Conservation (phyloP, 2,113 vertebrate genomes). For the Neotoma lepida region DNA sequence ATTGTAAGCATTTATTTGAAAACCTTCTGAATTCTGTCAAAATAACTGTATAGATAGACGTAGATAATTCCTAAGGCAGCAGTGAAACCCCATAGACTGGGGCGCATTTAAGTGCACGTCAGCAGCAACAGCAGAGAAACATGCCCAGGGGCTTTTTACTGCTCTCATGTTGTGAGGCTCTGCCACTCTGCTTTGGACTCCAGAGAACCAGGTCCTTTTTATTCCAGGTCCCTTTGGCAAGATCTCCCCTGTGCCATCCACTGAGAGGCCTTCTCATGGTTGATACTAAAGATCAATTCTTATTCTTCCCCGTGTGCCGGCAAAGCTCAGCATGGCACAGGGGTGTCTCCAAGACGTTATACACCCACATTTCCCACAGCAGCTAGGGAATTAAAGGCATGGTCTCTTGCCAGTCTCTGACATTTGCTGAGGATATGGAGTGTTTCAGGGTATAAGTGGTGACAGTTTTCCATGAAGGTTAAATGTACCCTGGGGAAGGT, state of each 20-base stretch:
- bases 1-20: constrained; percentile 19
- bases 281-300: background rate
- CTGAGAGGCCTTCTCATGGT: background rate
- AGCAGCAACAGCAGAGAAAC: no score
- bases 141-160: accelerated
- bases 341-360: no score
- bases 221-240: no score
- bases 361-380: background rate
- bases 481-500: background rate
- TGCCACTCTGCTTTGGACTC: background rate
- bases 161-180: accelerated
- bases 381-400: no score
- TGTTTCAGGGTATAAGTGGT: background rate
- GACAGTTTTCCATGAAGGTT: background rate
- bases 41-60: background rate
- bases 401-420: background rate
- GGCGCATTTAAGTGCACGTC: background rate
- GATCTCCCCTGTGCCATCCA: background rate
- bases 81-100: accelerated
- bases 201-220: no score
- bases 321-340: background rate
- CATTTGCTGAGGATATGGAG: background rate
- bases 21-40: background rate
- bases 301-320: no score
- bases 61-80: background rate